Evolutionary conservation across 1,140 invertebrate species (phyloP), one percentile per base, ranked within the genome.

Genomic region (Zaprionus capensis): DNA sequence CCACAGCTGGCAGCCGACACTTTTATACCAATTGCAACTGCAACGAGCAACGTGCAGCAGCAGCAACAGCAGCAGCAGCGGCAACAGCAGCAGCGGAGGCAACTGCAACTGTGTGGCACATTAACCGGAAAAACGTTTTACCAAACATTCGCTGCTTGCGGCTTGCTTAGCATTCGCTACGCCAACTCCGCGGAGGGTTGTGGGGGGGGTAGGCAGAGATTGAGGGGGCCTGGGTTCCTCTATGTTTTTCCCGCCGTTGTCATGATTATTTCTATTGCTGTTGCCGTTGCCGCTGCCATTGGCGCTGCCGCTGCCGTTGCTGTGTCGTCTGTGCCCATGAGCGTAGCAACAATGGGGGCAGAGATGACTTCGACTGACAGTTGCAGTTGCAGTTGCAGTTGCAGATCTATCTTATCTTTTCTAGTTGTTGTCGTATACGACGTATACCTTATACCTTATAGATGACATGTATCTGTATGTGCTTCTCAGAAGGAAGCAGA

Each of bases 11-110:
- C 78, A 36, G 63, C 34, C 71, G 22, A 15, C 41, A 71, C 75
- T 90, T 88, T 76, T 88, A 88, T 88, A 88, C 65, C 12, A 51
- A 75, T 65, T 51, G 56, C 59, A 62, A 57, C 71, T 51, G 22
- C 61, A 69, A 53, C 44, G 41, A 61, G 36, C 17, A 20, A 22
- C 46, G 20, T 24, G 59, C 59, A 28, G 15, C 31, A n/a, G 34
- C 63, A 63, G 71, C 71, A 38, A 41, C 65, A 62, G 53, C 66
- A 64, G 34, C 6, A 7, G 3, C 44, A 20, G 58, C 36, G 2
- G 20, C 20, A 5, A 5, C 62, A 63, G 68, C 81, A 53, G 44
- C 66, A 58, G 55, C 67, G 38, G 22, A n/a, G 6, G 41, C 49
- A 66, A 46, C 36, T 41, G 51, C 66, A 75, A 36, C 53, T 71